phyloP scores from a whole-genome alignment of 2,113 vertebrate genomes.

The Bujurquina vittata region DNA sequence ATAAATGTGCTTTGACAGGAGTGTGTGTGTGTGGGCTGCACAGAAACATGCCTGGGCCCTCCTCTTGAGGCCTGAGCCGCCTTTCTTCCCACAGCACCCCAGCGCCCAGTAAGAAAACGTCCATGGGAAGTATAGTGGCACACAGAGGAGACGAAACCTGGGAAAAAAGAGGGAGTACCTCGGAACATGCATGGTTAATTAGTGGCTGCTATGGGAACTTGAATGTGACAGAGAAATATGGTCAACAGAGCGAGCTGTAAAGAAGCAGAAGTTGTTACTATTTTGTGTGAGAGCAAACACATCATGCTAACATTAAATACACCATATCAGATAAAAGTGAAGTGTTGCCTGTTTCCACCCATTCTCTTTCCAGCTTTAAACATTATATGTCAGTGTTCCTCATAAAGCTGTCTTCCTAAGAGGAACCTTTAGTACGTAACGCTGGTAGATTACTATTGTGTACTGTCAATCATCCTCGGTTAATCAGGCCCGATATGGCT shows the following conservation, averaged over 20 bases:
- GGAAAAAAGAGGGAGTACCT: constrained; percentile 5
- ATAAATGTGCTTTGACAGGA: constrained; percentile 54
- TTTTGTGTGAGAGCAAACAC: constrained; percentile 50
- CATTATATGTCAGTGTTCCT: constrained; percentile 33
- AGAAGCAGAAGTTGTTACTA: constrained; percentile 66
- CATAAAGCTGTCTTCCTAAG: constrained; percentile 61
- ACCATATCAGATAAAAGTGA: constrained; percentile 39
- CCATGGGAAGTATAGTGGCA: constrained; percentile 29
- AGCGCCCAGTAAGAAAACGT: neutral
- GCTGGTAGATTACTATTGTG: constrained; percentile 5
- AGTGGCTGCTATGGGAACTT: constrained; percentile 39
- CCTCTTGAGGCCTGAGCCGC: neutral
- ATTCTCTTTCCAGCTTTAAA: neutral
- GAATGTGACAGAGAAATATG: constrained; percentile 22
- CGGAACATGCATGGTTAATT: constrained; percentile 23
- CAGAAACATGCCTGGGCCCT: constrained; percentile 5
- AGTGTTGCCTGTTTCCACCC: constrained; percentile 69
- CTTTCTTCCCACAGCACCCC: constrained; percentile 42
- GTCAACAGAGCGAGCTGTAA: neutral
- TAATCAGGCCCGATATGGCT: neutral
- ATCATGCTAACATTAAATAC: constrained; percentile 7
- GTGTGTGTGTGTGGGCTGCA: constrained; percentile 54
- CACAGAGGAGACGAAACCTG: constrained; percentile 8
- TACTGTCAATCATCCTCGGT: neutral
- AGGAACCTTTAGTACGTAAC: constrained; percentile 35